phyloP scores from a whole-genome alignment of 2,113 vertebrate genomes.

The Stictonetta naevosa region DNA sequence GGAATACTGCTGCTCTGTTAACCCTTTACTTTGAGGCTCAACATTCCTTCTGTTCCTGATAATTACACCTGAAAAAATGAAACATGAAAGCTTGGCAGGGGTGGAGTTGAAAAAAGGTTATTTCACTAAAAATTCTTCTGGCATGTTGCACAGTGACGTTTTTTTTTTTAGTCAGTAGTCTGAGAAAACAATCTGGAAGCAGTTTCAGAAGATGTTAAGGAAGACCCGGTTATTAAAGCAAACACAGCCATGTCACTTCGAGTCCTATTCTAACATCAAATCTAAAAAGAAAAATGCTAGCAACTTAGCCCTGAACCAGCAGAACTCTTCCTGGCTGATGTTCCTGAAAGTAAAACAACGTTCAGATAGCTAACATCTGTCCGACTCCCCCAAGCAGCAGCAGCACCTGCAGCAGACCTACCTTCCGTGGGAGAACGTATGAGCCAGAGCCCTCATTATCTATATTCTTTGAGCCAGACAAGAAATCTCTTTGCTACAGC shows the following conservation, averaged over 20 bases:
- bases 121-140: not conserved
- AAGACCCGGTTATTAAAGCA: not conserved
- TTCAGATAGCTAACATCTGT: not conserved
- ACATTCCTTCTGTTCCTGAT: too few relatives aligned
- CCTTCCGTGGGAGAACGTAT: not conserved
- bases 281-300: not conserved
- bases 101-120: not conserved
- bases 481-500: not conserved
- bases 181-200: not conserved
- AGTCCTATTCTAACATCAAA: not conserved
- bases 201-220: not conserved
- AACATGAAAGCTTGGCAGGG: not conserved
- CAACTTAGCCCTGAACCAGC: not conserved
- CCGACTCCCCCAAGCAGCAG: not conserved
- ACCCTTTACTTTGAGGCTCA: too few relatives aligned
- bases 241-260: not conserved
- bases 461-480: not conserved
- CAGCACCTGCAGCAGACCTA: not conserved
- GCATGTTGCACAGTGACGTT: not conserved
- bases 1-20: not conserved
- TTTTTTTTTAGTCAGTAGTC: not conserved
- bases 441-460: not conserved
- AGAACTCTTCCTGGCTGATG: not conserved
- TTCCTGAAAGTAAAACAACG: not conserved
- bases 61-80: not conserved